These are phyloP conservation scores for Eulemur rubriventer DNA, from an alignment of 2,797 vertebrate genomes.

Conservation along the genomic window DNA sequence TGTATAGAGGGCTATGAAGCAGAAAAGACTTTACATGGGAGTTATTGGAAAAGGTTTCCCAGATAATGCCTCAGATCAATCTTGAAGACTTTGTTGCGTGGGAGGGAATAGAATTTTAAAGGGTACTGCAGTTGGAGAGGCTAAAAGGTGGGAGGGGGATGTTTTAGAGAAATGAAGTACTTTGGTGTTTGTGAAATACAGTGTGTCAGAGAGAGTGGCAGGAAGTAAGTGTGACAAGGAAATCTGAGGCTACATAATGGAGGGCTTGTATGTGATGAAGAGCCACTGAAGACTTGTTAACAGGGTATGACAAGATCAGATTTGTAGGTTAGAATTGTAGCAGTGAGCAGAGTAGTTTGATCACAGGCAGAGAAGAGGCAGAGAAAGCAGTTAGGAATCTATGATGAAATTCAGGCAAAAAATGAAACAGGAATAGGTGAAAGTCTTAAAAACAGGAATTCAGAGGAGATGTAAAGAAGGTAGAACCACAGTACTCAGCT, in stretches of 20 bases:
- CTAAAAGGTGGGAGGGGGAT: background rate
- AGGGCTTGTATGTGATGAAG: background rate
- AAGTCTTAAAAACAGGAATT: background rate
- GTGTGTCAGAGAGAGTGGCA: background rate
- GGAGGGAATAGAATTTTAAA: background rate
- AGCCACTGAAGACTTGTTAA: background rate
- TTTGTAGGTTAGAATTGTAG: background rate
- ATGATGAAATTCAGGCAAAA: constrained; percentile 9
- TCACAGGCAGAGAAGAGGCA: background rate
- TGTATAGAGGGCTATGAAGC: background rate
- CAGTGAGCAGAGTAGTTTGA: background rate
- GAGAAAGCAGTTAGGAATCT: background rate
- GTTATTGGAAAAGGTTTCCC: background rate
- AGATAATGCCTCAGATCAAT: background rate
- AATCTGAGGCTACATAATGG: background rate
- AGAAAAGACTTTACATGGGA: background rate
- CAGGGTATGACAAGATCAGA: background rate
- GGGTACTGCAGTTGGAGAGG: background rate
- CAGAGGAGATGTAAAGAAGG: background rate
- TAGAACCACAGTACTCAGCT: background rate
- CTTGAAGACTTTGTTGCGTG: background rate
- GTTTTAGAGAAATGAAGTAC: background rate
- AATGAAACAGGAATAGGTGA: background rate
- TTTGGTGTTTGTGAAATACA: background rate
- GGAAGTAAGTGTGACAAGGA: background rate